Percentiles rank a stretch among this genome's conserved stretches.
phyloP scores from a whole-genome alignment of 30 jellyfish, hydroid and myxozoan species.

The Clytia hemisphaerica region DNA sequence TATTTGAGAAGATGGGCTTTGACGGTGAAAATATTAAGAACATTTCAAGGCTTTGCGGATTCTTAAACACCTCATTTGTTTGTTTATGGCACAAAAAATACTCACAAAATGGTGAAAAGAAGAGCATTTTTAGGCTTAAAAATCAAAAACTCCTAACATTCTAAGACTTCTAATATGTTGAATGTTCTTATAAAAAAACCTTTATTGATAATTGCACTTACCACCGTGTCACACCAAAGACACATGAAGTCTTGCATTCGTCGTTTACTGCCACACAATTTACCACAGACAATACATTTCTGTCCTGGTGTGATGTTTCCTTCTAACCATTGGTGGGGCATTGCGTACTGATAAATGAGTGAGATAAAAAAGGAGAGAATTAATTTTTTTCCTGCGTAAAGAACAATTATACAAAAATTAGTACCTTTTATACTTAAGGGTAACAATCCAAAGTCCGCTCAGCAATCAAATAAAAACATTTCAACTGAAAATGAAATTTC shows the following conservation, averaged over 20 bases:
- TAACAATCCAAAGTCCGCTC: too few relatives aligned
- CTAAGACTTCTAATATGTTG: neutral
- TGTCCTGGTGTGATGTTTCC: conserved; percentile 71
- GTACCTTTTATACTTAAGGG: too few relatives aligned
- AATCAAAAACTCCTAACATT: neutral
- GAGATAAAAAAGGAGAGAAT: too few relatives aligned
- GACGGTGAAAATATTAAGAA: too few relatives aligned
- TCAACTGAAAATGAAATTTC: neutral
- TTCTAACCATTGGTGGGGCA: conserved; percentile 98
- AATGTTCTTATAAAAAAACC: neutral
- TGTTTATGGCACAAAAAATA: neutral
- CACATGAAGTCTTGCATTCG: conserved; percentile 84
- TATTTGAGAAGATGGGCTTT: too few relatives aligned
- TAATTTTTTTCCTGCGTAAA: too few relatives aligned
- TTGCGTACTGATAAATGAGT: too few relatives aligned
- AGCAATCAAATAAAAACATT: too few relatives aligned
- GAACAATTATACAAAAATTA: too few relatives aligned
- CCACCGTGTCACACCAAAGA: conserved; percentile 93
- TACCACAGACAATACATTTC: conserved; percentile 70
- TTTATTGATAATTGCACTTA: too few relatives aligned
- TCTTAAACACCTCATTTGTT: neutral
- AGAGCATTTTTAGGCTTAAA: neutral
- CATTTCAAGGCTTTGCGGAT: too few relatives aligned
- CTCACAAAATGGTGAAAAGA: neutral
- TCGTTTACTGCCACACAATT: conserved; percentile 84